Evolutionary conservation across 2,888 invertebrate genomes (phyloP), one percentile per base, ranked within the genome.

Genomic region (Cabera pusaria): DNA sequence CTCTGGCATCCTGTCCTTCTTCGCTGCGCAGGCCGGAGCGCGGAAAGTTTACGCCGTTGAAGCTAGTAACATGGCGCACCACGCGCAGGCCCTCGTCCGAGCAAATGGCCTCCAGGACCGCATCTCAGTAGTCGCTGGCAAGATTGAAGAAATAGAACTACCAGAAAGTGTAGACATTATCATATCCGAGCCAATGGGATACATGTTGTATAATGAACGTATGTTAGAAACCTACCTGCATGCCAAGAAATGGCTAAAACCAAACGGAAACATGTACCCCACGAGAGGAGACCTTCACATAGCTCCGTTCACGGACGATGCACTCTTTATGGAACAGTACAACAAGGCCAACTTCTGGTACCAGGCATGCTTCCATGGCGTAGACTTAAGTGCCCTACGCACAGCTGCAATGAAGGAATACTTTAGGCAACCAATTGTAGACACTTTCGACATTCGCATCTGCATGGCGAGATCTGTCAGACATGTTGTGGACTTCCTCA

Each of bases 141-240:
- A 99, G 91, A 97, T 99, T 46, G 99, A 99, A 81, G 99, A 99
- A 88, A 96, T 99, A 23, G 96, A 96, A 56, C 87, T 99, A 48
- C 98, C 98, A 1, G 98, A 99, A 78, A 92, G 91, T 64, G 98
- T 99, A 8, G 99, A 99, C 85, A 94, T 98, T 22, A 98, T 99
- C 60, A 97, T 99, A 56, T 98, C 98, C 1, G 99, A 99, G 85
- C 99, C 99, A 0, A 99, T 99, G 99, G 99, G 99, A n/a, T 99
- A 99, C 77, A 99, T 99, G 99, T 88, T 99, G 37, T 98, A 98
- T 80, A 99, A 99, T 87, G 99, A 99, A 80, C 91, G 99, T 49
- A 99, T 99, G 99, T 90, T 99, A 56, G 99, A 99, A 88, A 98
- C 98, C 0, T 99, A 97, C 88, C 90, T 99, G 44, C 99, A 99